Conservation (phyloP, 2,888 invertebrate genomes). For the Arge pagana region DNA sequence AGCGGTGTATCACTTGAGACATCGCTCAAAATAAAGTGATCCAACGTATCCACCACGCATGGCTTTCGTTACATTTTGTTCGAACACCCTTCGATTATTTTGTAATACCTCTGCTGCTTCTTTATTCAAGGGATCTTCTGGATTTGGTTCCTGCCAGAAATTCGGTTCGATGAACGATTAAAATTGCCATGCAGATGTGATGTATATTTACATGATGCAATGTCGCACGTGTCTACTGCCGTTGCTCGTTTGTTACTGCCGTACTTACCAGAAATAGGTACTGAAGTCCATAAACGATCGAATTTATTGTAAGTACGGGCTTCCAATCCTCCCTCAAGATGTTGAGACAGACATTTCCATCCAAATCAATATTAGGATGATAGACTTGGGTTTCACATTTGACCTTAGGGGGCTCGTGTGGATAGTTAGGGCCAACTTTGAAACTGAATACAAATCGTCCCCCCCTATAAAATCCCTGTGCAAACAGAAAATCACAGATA, state of each 20-base stretch:
- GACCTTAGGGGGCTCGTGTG: conserved; percentile 98
- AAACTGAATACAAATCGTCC: conserved; percentile 96
- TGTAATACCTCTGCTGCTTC: conserved; percentile 97
- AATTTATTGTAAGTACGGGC: conserved; percentile 96
- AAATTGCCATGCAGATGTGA: background rate
- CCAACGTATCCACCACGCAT: conserved; percentile 97
- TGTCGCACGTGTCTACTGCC: too few relatives aligned
- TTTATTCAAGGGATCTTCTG: conserved; percentile 97
- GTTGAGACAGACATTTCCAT: conserved; percentile 97
- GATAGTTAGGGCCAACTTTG: conserved; percentile 96
- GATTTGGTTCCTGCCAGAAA: conserved; percentile 86
- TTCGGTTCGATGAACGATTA: background rate
- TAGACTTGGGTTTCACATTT: conserved; percentile 98
- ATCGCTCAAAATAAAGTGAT: conserved; percentile 91
- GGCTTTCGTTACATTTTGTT: conserved; percentile 94
- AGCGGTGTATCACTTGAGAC: conserved; percentile 80
- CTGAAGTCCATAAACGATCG: conserved; percentile 96
- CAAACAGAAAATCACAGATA: too few relatives aligned
- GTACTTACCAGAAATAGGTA: conserved; percentile 87
- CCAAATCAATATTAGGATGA: conserved; percentile 97
- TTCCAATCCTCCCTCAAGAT: conserved; percentile 99
- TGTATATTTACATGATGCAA: background rate
- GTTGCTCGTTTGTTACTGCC: too few relatives aligned
- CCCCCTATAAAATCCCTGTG: conserved; percentile 93
- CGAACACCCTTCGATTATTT: conserved; percentile 90